These are phyloP conservation scores for Brachyptera putata DNA, from an alignment of 2,888 invertebrate species.

Conservation along the genomic window DNA sequence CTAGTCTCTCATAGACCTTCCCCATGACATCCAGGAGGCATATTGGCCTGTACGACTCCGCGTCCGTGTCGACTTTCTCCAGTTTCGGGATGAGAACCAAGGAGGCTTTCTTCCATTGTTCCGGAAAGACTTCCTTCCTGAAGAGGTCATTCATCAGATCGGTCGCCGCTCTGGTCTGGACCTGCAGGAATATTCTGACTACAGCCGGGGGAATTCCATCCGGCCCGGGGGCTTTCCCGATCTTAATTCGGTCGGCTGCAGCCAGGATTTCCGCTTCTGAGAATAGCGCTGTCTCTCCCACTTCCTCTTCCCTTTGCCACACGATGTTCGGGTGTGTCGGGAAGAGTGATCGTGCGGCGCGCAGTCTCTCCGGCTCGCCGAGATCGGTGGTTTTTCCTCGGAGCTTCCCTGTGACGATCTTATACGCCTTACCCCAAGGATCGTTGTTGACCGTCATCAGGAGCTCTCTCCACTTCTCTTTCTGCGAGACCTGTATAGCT, in stretches of 20 bases:
- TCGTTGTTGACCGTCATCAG: not conserved
- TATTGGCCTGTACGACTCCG: slow-evolving; percentile 22
- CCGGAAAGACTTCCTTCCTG: slow-evolving; percentile 25
- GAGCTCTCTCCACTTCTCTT: not conserved
- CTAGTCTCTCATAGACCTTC: slow-evolving; percentile 26
- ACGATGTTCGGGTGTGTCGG: not conserved
- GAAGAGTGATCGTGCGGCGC: not conserved
- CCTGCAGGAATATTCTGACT: not conserved
- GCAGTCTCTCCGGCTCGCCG: not conserved
- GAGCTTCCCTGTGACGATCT: not conserved
- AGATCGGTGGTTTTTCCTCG: not conserved
- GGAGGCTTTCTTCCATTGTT: slow-evolving; percentile 25
- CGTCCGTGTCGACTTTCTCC: slow-evolving; percentile 6
- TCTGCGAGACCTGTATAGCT: not conserved
- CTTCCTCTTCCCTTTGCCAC: not conserved
- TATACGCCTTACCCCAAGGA: not conserved
- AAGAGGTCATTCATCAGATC: slow-evolving; percentile 7
- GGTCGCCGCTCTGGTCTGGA: not conserved
- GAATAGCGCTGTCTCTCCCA: not conserved
- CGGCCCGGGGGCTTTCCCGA: not conserved
- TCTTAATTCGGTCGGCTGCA: no score
- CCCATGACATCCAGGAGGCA: slow-evolving; percentile 25
- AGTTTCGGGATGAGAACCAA: slow-evolving; percentile 27
- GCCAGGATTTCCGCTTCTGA: not conserved
- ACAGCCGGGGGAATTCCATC: not conserved